Evolutionary conservation across 2,888 invertebrate genomes (phyloP), one percentile per base, ranked within the genome.

Genomic region (Catocala nupta): DNA sequence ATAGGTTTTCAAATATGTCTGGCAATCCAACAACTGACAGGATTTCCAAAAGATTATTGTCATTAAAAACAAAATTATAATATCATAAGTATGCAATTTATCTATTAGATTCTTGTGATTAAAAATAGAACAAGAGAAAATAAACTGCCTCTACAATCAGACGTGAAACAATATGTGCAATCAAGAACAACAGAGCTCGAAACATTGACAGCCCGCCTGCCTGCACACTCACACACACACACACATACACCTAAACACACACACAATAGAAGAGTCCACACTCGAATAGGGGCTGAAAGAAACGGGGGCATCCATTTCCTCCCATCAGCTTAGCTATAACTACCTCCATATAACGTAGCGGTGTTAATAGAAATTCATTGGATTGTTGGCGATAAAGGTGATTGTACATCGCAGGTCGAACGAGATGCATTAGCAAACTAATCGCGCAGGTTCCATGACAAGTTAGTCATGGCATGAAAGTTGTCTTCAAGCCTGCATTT

Each of bases 91-190:
- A 25, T 25, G 4, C 0, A 1, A 25, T 25, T 25, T 25, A 25
- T 25, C 25, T 25, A 25, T 25, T 25, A 25, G 25, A 25, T 25
- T 25, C 25, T 25, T 25, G 25, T 25, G 25, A 25, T 25, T 3
- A 39, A 39, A 39, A 9, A 39, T 8, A 49, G 39, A 16, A 48
- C n/a, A 34, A 25, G 6, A 11, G 11, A 48, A 47, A 42, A 39
- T 39, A 9, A 44, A 8, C 7, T 39, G 33, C 7, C n/a, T 7
- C 10, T n/a, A 44, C n/a, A 9, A 12, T 44, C 9, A 25, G 5
- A 55, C 36, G n/a, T 13, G 16, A 48, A n/a, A 33, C 50, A 49
- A 43, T 49, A 33, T n/a, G 33, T 34, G 53, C 54, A 49, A 53
- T 53, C 42, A 34, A 42, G 42, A 7, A 4, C 45, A 16, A 4